These are phyloP conservation scores for Hipposideros larvatus DNA, from an alignment of 2,797 vertebrate genomes.

Conservation along the genomic window DNA sequence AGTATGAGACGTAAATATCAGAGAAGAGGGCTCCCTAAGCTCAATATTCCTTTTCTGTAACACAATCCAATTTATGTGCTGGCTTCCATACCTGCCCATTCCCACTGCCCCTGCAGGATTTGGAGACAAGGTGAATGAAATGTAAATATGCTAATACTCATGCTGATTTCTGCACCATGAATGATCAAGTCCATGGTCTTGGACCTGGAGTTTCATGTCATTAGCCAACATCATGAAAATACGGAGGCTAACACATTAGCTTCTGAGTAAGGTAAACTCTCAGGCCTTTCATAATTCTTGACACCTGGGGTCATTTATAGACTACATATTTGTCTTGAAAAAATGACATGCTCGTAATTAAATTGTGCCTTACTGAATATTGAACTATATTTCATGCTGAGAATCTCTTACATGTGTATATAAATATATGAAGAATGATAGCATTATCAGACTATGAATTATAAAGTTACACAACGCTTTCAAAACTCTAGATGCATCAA, in stretches of 20 bases:
- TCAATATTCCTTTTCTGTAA: not conserved
- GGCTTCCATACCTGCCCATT: not conserved
- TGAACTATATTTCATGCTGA: not conserved
- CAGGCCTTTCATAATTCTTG: not conserved
- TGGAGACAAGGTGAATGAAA: not conserved
- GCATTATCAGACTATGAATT: not conserved
- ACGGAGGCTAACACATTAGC: not conserved
- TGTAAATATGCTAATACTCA: not conserved
- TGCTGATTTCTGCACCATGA: not conserved
- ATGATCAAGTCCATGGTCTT: not conserved
- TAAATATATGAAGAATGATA: not conserved
- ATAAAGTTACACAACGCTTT: slow-evolving; percentile 16
- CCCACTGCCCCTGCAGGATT: not conserved
- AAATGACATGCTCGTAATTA: not conserved
- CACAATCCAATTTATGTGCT: not conserved
- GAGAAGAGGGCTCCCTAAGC: not conserved
- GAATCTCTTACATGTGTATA: not conserved
- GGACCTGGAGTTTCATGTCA: not conserved
- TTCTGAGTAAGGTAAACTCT: not conserved
- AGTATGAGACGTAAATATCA: too few relatives aligned
- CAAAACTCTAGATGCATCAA: slow-evolving; percentile 7
- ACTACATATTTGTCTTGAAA: slow-evolving; percentile 31
- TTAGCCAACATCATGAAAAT: not conserved
- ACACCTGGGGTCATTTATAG: not conserved
- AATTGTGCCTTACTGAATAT: slow-evolving; percentile 56